phyloP scores from a whole-genome alignment of 2,797 vertebrate genomes.

The Phataginus tetradactyla region DNA sequence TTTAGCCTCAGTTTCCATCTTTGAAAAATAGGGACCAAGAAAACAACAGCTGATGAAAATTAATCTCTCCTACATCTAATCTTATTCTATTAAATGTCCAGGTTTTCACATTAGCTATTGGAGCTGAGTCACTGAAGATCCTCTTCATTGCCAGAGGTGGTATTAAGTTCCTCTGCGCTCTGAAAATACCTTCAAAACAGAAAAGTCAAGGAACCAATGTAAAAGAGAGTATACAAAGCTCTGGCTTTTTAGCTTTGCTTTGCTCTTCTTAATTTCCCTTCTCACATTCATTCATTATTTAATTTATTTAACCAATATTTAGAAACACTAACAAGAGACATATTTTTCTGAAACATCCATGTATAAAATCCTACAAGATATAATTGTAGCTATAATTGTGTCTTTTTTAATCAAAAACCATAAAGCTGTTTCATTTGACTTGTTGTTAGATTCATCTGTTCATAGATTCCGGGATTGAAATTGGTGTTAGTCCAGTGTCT shows the following conservation, averaged over 20 bases:
- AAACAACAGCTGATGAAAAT: neutral
- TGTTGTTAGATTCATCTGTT: neutral
- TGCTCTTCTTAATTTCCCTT: neutral
- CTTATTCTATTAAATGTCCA: neutral
- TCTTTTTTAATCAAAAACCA: neutral
- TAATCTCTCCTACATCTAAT: neutral
- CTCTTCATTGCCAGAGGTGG: neutral
- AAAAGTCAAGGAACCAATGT: neutral
- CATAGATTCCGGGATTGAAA: neutral
- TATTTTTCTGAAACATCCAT: neutral
- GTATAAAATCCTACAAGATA: conserved; percentile 6
- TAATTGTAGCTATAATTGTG: neutral
- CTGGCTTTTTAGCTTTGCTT: neutral
- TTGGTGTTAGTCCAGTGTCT: neutral
- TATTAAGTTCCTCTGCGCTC: neutral
- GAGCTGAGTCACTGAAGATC: neutral
- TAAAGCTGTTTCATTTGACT: neutral
- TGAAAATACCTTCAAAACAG: neutral
- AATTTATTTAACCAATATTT: neutral
- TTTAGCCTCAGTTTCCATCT: neutral
- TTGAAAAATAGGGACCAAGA: neutral
- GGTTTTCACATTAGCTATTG: neutral
- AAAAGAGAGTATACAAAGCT: neutral
- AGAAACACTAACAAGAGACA: neutral
- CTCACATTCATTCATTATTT: neutral